A percentile compares a stretch with the other conserved stretches of the same genome.
Evolutionary conservation across 1,140 invertebrate species (phyloP).

Genomic region (Pectinophora gossypiella): DNA sequence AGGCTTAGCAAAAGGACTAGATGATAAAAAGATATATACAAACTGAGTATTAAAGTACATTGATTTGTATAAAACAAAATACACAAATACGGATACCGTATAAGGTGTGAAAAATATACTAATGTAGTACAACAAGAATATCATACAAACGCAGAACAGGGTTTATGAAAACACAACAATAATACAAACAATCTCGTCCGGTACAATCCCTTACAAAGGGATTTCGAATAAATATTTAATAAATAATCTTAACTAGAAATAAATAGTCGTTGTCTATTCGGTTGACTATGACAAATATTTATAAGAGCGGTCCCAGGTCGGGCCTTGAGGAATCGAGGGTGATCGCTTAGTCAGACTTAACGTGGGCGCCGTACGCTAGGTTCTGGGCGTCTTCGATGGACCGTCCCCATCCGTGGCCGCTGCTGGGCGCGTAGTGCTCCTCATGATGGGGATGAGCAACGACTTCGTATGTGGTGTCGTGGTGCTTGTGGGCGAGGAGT

Average conservation of each 20-base stretch:
- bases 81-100: conserved; percentile 74
- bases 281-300: conserved; percentile 16
- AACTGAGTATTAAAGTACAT: conserved; percentile 6
- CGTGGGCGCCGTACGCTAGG: conserved; percentile 79
- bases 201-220: conserved; percentile 51
- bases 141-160: conserved; percentile 67
- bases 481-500: conserved; percentile 81
- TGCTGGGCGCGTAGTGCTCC: conserved; percentile 76
- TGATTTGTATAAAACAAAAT: conserved; percentile 50
- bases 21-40: conserved; percentile 23
- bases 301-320: conserved; percentile 24
- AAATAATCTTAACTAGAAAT: conserved; percentile 59
- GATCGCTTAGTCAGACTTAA: conserved; percentile 51
- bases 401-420: conserved; percentile 76
- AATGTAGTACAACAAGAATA: conserved; percentile 60
- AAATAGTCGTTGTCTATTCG: conserved; percentile 35
- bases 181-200: conserved; percentile 28
- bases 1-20: conserved; percentile 53
- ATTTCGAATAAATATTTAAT: conserved; percentile 52
- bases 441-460: conserved; percentile 82
- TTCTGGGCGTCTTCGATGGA: conserved; percentile 77
- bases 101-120: conserved; percentile 60
- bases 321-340: conserved; percentile 25
- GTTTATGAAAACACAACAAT: conserved; percentile 54
- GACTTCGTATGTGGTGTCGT: conserved; percentile 83